Base-by-base conservation (phyloP, 1,140 invertebrate species). In the Zaprionus kolodkinae region DNA sequence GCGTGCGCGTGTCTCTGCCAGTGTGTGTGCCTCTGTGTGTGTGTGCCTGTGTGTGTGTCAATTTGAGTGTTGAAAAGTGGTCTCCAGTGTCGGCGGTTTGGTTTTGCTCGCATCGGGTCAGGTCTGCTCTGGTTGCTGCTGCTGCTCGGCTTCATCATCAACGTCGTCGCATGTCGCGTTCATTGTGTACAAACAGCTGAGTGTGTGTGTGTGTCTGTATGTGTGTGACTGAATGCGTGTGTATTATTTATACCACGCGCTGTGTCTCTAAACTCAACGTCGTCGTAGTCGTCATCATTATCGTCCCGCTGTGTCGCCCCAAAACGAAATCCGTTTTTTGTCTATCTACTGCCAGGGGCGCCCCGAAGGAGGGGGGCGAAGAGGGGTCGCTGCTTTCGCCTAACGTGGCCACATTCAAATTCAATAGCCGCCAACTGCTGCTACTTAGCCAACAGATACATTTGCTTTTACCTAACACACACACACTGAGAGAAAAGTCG, bases 31-130 rank as follows among this genome's bases (percentile, higher is more conserved):
- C 35, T 69, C 45, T 48, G 54, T 62, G 38, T 71, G 15, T 57
- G 30, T 60, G 40, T 38, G 45, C 75, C 55, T 69, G 52, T 67
- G 69, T 62, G 79, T 87, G 77, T 81, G 84, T 88, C 84, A 88
- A 88, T 88, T 89, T 88, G 85, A 81, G 84, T 88, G 84, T 81
- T 84, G 84, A 88, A 88, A 88, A 88, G 84, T 88, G 85, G 84
- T 88, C 84, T 89, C 85, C 84, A 88, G 81, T 84, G 85, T 69
- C 75, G 78, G 78, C 74, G 85, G 85, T 88, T 87, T 84, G 15
- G 55, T 74, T 62, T 52, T 52, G 33, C 56, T 68, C 21, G n/a
- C n/a, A n/a, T n/a, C n/a, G 70, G 82, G 74, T 85, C 76, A 68
- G 79, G 70, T 80, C 74, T 66, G 30, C 43, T 60, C 38, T 54